Evolutionary conservation across 2,888 invertebrate species (phyloP).

Genomic region (Rhagium mordax): DNA sequence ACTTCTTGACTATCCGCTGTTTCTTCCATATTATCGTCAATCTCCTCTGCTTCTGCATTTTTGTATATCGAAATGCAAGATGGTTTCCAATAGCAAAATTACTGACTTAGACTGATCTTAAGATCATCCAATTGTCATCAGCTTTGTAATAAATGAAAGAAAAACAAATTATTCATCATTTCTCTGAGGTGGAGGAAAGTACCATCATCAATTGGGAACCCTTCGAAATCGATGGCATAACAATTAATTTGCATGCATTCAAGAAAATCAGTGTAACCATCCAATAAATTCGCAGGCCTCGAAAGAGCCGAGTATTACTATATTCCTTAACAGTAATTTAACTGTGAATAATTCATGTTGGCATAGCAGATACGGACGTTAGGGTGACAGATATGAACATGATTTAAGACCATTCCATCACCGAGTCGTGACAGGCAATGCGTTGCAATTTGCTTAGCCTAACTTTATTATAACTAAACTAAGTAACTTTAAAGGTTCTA

Average conservation of each 20-base stretch:
- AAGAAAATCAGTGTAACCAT: background rate
- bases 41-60: no score
- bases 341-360: slow-evolving; percentile 30
- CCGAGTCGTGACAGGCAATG: slow-evolving; percentile 18
- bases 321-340: slow-evolving; percentile 4
- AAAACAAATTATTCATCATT: no score
- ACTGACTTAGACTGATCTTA: no score
- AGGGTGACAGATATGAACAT: slow-evolving; percentile 31
- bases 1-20: no score
- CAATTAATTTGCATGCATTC: background rate
- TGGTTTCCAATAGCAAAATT: no score
- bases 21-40: no score
- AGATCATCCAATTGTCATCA: no score
- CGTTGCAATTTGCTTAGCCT: slow-evolving; percentile 34
- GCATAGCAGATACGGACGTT: slow-evolving; percentile 20
- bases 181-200: no score
- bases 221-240: no score
- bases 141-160: no score
- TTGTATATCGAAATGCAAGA: no score
- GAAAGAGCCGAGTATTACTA: background rate
- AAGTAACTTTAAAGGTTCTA: slow-evolving; percentile 39
- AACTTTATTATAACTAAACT: slow-evolving; percentile 38
- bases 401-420: slow-evolving; percentile 34
- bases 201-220: no score
- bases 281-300: background rate